phyloP scores from a whole-genome alignment of 35 echinoderm and acorn worm genomes.

The Holothuria glaberrima region DNA sequence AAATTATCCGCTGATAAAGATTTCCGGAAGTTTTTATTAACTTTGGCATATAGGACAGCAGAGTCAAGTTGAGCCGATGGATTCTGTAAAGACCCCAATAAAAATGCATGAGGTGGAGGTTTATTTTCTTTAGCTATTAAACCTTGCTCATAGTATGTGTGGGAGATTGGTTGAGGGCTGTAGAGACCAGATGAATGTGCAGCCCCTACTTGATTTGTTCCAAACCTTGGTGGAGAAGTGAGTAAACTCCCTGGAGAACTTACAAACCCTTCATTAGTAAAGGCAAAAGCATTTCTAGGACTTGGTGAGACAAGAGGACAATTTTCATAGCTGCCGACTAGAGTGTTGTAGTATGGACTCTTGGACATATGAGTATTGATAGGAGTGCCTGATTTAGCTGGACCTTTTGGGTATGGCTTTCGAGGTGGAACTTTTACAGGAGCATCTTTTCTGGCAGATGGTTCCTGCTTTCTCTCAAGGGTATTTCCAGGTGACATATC shows the following conservation, averaged over 20 bases:
- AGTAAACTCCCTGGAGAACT: slow-evolving; percentile 52
- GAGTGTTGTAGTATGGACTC: slow-evolving; percentile 65
- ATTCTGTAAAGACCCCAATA: background rate
- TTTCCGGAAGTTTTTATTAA: slow-evolving; percentile 43
- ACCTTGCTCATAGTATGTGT: slow-evolving; percentile 62
- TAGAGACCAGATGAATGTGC: background rate
- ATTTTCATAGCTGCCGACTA: slow-evolving; percentile 82
- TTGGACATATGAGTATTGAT: slow-evolving; percentile 11
- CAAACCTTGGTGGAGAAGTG: slow-evolving; percentile 16
- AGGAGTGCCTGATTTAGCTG: background rate
- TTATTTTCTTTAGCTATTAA: background rate
- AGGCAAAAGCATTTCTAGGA: slow-evolving; percentile 41
- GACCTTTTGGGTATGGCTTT: background rate
- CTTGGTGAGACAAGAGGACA: slow-evolving; percentile 77
- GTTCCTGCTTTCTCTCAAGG: background rate
- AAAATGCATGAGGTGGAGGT: slow-evolving; percentile 5
- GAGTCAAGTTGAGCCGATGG: slow-evolving; percentile 1
- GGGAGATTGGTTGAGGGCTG: slow-evolving; percentile 50
- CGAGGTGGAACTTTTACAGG: slow-evolving; percentile 30
- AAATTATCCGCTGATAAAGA: slow-evolving; percentile 42
- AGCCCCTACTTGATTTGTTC: background rate
- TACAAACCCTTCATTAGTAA: slow-evolving; percentile 65
- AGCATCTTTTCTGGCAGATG: background rate
- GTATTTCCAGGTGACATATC: slow-evolving; percentile 51
- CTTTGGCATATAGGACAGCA: slow-evolving; percentile 54